Conservation (phyloP, 1,140 invertebrate species). For the Tetramorium parvispinum region DNA sequence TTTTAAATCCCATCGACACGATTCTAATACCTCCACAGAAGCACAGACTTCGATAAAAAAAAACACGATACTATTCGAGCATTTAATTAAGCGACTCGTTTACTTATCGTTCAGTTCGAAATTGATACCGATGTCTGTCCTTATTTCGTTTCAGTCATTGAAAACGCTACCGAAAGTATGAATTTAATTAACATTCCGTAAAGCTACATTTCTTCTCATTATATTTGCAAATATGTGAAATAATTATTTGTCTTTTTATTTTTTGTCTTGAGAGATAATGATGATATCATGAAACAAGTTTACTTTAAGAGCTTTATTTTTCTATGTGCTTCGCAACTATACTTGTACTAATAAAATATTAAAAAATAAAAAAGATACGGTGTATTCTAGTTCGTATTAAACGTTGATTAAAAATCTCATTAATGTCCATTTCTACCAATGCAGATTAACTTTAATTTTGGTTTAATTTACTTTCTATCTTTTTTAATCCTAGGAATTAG, state of each 20-base stretch:
- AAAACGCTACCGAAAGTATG: not conserved
- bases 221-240: not conserved
- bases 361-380: not conserved
- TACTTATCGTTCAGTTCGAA: not conserved
- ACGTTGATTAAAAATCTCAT: not conserved
- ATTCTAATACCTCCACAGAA: not conserved
- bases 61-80: not conserved
- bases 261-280: not conserved
- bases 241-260: not conserved
- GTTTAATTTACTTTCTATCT: no score
- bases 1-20: slow-evolving; percentile 11
- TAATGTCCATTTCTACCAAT: no score
- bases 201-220: not conserved
- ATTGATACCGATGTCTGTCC: not conserved
- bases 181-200: slow-evolving; percentile 18
- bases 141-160: not conserved
- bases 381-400: not conserved
- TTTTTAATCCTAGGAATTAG: no score
- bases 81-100: slow-evolving; percentile 30
- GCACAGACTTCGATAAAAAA: not conserved
- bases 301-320: not conserved
- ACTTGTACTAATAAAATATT: not conserved
- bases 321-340: not conserved
- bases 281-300: not conserved
- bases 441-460: no score